Evolutionary conservation across 2,888 invertebrate genomes (phyloP).

Genomic region (Heliconius sara): DNA sequence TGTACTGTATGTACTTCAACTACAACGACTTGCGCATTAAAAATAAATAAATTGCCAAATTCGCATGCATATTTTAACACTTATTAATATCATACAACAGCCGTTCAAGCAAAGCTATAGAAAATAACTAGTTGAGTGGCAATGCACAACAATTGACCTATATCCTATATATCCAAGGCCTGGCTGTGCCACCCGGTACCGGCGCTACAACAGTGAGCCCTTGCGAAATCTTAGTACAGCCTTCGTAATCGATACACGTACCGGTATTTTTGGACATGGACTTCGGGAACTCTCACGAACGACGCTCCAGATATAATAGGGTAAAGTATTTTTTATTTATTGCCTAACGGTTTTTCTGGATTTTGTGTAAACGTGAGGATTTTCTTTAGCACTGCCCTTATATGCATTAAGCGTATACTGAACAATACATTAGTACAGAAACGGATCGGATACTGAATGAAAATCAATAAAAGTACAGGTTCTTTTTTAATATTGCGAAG

Average conservation of each 20-base stretch:
- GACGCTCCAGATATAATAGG: slow-evolving; percentile 85
- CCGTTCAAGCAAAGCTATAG: too few relatives aligned
- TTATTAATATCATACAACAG: too few relatives aligned
- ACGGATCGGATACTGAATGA: too few relatives aligned
- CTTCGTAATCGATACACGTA: slow-evolving; percentile 68
- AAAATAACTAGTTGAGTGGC: not conserved
- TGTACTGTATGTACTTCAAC: too few relatives aligned
- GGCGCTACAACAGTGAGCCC: slow-evolving; percentile 37
- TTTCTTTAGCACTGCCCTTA: not conserved
- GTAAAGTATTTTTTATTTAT: slow-evolving; percentile 60
- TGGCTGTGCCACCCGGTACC: slow-evolving; percentile 62
- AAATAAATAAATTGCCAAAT: not conserved
- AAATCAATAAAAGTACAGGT: too few relatives aligned
- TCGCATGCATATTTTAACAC: too few relatives aligned
- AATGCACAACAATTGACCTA: slow-evolving; percentile 47
- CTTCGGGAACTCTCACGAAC: slow-evolving; percentile 82
- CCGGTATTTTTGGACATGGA: slow-evolving; percentile 63
- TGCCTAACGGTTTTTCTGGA: not conserved
- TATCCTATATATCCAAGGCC: slow-evolving; percentile 48
- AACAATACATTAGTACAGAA: not conserved
- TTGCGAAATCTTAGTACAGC: slow-evolving; percentile 63
- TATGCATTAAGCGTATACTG: not conserved
- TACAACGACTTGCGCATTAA: too few relatives aligned
- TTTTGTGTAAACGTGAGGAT: not conserved
- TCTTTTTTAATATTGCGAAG: too few relatives aligned